These are phyloP conservation scores for Lutjanus erythropterus DNA, from an alignment of 2,113 vertebrate genomes.

Conservation along the genomic window DNA sequence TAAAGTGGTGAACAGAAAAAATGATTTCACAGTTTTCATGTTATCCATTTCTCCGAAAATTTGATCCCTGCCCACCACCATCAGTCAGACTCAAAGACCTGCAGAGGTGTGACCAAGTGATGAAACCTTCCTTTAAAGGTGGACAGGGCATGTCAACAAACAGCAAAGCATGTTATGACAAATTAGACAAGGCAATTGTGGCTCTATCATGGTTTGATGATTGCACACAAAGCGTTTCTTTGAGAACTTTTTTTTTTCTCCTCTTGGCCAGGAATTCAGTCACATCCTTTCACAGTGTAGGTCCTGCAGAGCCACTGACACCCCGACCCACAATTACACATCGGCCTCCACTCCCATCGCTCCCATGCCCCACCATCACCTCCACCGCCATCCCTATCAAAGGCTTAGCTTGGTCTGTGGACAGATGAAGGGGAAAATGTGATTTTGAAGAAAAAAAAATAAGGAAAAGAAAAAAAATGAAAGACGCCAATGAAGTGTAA, in stretches of 20 bases:
- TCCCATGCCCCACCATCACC: conserved; percentile 47
- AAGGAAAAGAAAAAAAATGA: conserved; percentile 25
- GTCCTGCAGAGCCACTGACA: conserved; percentile 64
- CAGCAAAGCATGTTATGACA: conserved; percentile 69
- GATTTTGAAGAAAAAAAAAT: conserved; percentile 56
- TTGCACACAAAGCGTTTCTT: conserved; percentile 72
- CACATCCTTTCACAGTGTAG: conserved; percentile 68
- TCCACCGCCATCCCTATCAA: conserved; percentile 64
- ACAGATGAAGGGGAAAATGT: conserved; percentile 70
- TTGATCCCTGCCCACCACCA: not conserved
- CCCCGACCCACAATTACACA: conserved; percentile 54
- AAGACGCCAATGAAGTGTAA: conserved; percentile 57
- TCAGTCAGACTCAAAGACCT: conserved; percentile 25
- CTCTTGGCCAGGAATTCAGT: conserved; percentile 58
- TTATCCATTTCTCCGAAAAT: not conserved
- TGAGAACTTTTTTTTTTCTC: conserved; percentile 60
- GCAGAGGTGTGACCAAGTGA: conserved; percentile 39
- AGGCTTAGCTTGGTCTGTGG: conserved; percentile 74
- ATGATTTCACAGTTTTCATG: not conserved
- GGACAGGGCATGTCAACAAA: conserved; percentile 61
- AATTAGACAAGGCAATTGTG: conserved; percentile 69
- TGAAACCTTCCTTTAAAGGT: conserved; percentile 46
- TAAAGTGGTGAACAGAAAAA: not conserved
- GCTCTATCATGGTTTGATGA: conserved; percentile 61
- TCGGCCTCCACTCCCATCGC: conserved; percentile 37